Conservation (phyloP, 2,113 vertebrate species). For the Myxocyprinus asiaticus region DNA sequence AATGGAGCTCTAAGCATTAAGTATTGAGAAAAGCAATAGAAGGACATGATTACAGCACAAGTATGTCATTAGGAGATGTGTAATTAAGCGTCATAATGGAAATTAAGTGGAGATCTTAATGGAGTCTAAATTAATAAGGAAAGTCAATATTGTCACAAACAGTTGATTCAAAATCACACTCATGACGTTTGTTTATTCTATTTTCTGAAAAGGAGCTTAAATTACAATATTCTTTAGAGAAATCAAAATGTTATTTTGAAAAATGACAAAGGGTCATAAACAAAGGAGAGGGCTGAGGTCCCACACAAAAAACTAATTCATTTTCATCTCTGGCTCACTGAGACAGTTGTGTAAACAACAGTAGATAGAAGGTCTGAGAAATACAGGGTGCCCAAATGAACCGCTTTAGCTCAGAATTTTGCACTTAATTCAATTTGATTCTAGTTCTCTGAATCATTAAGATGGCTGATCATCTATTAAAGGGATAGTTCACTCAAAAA, state of each 20-base stretch:
- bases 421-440: too few species aligned
- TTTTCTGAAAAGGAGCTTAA: neutral
- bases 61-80: conserved; percentile 2
- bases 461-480: too few species aligned
- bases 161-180: conserved; percentile 1
- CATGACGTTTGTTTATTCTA: neutral
- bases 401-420: conserved; percentile 5
- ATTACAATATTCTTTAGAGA: conserved; percentile 9
- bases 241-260: conserved; percentile 19
- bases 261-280: conserved; percentile 21
- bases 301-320: conserved; percentile 4
- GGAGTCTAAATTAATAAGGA: neutral
- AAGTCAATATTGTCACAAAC: conserved; percentile 1
- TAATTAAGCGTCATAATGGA: neutral
- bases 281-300: neutral
- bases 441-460: too few species aligned
- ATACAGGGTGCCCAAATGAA: conserved; percentile 16
- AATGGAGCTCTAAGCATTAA: neutral
- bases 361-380: conserved; percentile 15
- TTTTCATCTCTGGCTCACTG: neutral
- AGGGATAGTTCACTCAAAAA: too few species aligned
- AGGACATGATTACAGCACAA: neutral
- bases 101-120: conserved; percentile 1
- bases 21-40: neutral
- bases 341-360: conserved; percentile 7